Evolutionary conservation across 2,888 invertebrate species (phyloP), one percentile per base, ranked within the genome.

Genomic region (Aspidapion aeneum): DNA sequence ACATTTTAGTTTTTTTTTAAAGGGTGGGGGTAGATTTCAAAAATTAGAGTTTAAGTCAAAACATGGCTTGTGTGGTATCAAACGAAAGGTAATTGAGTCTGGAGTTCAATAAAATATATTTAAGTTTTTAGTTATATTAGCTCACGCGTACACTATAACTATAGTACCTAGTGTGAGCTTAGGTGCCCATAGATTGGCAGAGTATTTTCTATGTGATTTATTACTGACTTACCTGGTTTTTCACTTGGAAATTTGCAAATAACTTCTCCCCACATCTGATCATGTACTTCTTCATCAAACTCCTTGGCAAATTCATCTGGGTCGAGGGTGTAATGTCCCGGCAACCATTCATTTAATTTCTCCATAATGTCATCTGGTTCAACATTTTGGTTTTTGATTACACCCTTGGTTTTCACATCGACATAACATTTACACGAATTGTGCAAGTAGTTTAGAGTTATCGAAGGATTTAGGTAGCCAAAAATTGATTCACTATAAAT

Each of bases 401-500:
- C 63, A n/a, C 63, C 63, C 9, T 55, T 35, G 20, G 55, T 63
- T 21, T 63, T 12, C 2, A 73, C 70, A 60, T 88, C 89, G 58
- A 96, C 80, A 75, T 90, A 97, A 60, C 94, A 90, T 72, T 68
- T 71, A 16, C 72, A 69, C 0, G 76, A 76, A 65, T 75, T 75
- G 63, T 75, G 76, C 12, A 74, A 64, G 58, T 74, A 75, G 64
- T 69, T 69, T 57, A 76, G 21, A 17, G 66, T 62, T 17, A 76
- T 87, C 64, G 85, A 84, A 48, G 98, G 81, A 74, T 93, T 90
- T 74, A 90, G 88, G 77, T 96, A 98, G 1, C 98, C 98, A 82
- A 96, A 96, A 77, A 98, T 95, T 66, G 88, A 91, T 81, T 98
- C 98, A 73, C 77, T 78, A 63, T 18, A 12, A 12, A 12, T 72